phyloP scores from a whole-genome alignment of 2,888 invertebrate genomes.

The Leucophora obtusa region DNA sequence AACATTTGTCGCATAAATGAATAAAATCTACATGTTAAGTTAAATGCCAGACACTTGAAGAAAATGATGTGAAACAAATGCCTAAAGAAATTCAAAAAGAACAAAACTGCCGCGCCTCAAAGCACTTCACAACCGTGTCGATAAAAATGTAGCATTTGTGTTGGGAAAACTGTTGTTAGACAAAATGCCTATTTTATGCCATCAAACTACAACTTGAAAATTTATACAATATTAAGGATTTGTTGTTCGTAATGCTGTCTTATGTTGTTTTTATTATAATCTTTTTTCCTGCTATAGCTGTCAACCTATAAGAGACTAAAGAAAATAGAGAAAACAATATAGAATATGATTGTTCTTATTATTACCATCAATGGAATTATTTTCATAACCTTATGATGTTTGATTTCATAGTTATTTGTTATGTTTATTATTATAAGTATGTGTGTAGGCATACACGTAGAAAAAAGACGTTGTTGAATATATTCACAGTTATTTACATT shows the following conservation, averaged over 20 bases:
- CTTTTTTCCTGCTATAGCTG: neutral
- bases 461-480: too few relatives aligned
- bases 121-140: constrained; percentile 9
- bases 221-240: constrained; percentile 58
- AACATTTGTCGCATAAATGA: constrained; percentile 66
- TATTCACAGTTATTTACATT: too few relatives aligned
- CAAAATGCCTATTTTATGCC: constrained; percentile 37
- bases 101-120: constrained; percentile 16
- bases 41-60: constrained; percentile 55
- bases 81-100: constrained; percentile 34
- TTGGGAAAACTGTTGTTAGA: neutral
- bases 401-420: constrained; percentile 27
- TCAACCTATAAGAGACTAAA: constrained; percentile 8
- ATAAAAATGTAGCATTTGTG: constrained; percentile 31
- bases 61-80: constrained; percentile 52
- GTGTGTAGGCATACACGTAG: neutral
- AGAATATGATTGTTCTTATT: constrained; percentile 45
- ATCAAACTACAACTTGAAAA: constrained; percentile 47
- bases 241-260: constrained; percentile 36
- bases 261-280: constrained; percentile 39
- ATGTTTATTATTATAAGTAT: constrained; percentile 13
- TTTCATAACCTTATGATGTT: constrained; percentile 54
- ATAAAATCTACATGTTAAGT: constrained; percentile 66
- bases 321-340: constrained; percentile 31
- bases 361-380: constrained; percentile 25